Conservation (phyloP, 2,888 invertebrate genomes). For the Thecocarcelia acutangulata region DNA sequence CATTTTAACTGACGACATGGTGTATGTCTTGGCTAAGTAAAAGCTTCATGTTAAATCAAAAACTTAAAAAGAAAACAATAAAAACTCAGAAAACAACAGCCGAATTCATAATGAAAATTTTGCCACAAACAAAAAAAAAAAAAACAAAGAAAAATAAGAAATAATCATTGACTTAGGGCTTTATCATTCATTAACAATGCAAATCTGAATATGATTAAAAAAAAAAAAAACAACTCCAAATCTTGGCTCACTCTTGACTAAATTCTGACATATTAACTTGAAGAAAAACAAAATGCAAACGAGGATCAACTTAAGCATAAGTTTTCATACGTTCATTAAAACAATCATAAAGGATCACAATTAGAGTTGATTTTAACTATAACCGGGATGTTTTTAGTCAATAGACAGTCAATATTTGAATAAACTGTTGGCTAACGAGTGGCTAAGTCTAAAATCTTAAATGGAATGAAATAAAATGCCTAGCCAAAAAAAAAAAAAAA, state of each 20-base stretch:
- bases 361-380: constrained; percentile 65
- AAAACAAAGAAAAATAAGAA: neutral
- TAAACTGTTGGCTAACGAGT: constrained; percentile 64
- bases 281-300: neutral
- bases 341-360: constrained; percentile 53
- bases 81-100: constrained; percentile 48
- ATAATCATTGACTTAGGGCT: constrained; percentile 55
- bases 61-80: constrained; percentile 2
- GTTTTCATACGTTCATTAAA: constrained; percentile 49
- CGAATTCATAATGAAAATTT: constrained; percentile 63
- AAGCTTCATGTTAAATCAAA: constrained; percentile 47
- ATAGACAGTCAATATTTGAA: constrained; percentile 63
- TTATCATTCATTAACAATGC: constrained; percentile 44
- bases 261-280: constrained; percentile 45
- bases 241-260: constrained; percentile 51
- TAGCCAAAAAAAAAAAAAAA: neutral
- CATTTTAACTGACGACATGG: constrained; percentile 50
- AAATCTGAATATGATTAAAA: constrained; percentile 21
- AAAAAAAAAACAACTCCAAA: neutral
- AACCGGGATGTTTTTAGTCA: constrained; percentile 65
- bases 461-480: constrained; percentile 13
- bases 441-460: constrained; percentile 59
- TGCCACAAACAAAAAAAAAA: constrained; percentile 36
- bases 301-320: constrained; percentile 38
- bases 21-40: constrained; percentile 51